Evolutionary conservation across 2,797 vertebrate species (phyloP).

Genomic region (Lagorchestes hirsutus): DNA sequence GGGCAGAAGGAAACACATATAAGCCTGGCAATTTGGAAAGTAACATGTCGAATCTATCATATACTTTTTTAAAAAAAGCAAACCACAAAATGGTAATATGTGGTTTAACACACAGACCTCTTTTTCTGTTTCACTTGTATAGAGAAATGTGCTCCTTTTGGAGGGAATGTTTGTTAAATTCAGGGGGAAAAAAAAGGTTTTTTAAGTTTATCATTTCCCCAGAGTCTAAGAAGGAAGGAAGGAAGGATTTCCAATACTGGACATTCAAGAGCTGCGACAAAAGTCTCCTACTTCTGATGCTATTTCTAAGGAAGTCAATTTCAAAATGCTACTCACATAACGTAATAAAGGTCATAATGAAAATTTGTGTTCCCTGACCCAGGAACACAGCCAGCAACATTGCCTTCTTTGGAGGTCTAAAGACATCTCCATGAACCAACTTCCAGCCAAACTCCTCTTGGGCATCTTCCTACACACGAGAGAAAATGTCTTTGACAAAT

Average conservation of each 20-base stretch:
- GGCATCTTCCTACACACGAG: constrained; percentile 88
- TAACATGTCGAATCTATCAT: not conserved
- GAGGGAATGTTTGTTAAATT: not conserved
- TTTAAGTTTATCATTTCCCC: not conserved
- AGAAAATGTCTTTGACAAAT: constrained; percentile 74
- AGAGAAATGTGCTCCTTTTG: not conserved
- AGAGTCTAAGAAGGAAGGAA: not conserved
- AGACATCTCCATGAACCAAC: constrained; percentile 93
- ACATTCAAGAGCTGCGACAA: not conserved
- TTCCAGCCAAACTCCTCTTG: constrained; percentile 96
- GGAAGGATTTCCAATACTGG: not conserved
- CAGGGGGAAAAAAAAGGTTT: not conserved
- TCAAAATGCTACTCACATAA: constrained; percentile 89
- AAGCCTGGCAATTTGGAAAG: not conserved
- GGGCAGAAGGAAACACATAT: not conserved
- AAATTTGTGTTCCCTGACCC: constrained; percentile 95
- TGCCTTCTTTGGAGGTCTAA: constrained; percentile 91
- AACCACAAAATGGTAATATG: not conserved
- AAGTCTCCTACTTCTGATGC: not conserved
- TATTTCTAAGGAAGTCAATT: not conserved
- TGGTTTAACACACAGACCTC: not conserved
- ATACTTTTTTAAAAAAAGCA: not conserved
- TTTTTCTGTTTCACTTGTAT: not conserved
- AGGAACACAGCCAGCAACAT: constrained; percentile 95
- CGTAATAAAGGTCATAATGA: constrained; percentile 96